A percentile compares a stretch with the other conserved stretches of the same genome.
Conservation (phyloP, 1,140 invertebrate genomes). For the Notospermus geniculatus region DNA sequence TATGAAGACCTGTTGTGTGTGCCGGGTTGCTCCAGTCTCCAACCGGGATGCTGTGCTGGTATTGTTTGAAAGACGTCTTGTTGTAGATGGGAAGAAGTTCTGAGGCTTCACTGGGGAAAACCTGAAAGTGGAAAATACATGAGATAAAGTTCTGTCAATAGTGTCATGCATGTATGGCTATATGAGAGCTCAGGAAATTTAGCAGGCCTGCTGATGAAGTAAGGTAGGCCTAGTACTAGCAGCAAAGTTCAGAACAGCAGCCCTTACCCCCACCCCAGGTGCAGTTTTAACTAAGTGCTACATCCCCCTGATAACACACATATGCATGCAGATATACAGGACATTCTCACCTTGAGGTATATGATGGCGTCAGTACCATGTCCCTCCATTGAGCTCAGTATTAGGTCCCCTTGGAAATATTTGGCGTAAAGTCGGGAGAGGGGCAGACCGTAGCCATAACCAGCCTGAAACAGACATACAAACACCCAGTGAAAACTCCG, state of each 20-base stretch:
- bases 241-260: too few species aligned
- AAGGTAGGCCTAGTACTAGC: too few species aligned
- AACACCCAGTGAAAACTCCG: slow-evolving; percentile 18
- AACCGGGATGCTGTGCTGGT: slow-evolving; percentile 70
- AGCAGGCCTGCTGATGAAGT: too few species aligned
- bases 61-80: slow-evolving; percentile 88
- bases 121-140: slow-evolving; percentile 61
- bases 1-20: slow-evolving; percentile 14
- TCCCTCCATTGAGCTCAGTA: slow-evolving; percentile 89
- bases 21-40: slow-evolving; percentile 73
- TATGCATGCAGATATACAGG: too few species aligned
- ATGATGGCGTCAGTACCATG: slow-evolving; percentile 95
- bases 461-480: slow-evolving; percentile 56
- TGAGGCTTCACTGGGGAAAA: slow-evolving; percentile 90
- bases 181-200: background rate
- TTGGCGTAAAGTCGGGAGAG: slow-evolving; percentile 94
- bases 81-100: slow-evolving; percentile 95
- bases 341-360: slow-evolving; percentile 81
- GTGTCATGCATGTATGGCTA: background rate
- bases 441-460: slow-evolving; percentile 97
- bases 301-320: too few species aligned
- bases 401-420: slow-evolving; percentile 96
- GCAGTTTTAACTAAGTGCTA: too few species aligned
- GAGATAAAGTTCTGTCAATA: background rate
- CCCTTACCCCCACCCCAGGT: too few species aligned